These are phyloP conservation scores for Teleiodes luculella DNA, from an alignment of 2,888 invertebrate species.

Conservation along the genomic window DNA sequence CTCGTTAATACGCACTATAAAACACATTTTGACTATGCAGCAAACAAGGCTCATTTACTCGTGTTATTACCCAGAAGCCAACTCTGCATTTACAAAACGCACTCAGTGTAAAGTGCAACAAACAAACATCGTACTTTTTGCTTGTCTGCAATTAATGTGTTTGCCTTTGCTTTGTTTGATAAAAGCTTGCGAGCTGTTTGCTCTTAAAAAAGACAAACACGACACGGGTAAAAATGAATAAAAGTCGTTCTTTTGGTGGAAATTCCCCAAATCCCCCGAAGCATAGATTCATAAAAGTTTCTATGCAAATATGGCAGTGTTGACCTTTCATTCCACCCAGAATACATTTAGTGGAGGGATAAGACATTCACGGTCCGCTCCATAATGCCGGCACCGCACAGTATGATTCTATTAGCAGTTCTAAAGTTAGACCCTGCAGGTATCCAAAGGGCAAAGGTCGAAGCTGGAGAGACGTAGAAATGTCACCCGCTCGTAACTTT, in stretches of 20 bases:
- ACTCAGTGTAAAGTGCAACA: constrained; percentile 1
- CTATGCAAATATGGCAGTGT: background rate
- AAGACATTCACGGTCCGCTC: background rate
- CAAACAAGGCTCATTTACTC: constrained; percentile 5
- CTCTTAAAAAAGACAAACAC: too few relatives aligned
- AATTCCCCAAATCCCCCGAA: too few relatives aligned
- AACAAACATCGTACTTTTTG: background rate
- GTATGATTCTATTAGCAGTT: background rate
- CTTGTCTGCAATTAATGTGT: background rate
- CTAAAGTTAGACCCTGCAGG: background rate
- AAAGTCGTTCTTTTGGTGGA: too few relatives aligned
- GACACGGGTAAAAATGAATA: too few relatives aligned
- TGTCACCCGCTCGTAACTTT: background rate
- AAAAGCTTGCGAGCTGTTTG: background rate
- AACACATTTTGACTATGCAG: background rate
- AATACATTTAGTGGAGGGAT: too few relatives aligned
- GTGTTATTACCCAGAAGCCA: background rate
- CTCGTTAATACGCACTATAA: background rate
- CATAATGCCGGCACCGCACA: background rate
- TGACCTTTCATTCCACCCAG: too few relatives aligned
- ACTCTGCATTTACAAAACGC: constrained; percentile 5
- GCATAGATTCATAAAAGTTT: background rate
- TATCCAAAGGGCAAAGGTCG: background rate
- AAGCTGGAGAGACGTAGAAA: background rate
- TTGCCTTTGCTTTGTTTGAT: background rate